Evolutionary conservation across 2,888 invertebrate genomes (phyloP).

Genomic region (Lycia hirtaria): DNA sequence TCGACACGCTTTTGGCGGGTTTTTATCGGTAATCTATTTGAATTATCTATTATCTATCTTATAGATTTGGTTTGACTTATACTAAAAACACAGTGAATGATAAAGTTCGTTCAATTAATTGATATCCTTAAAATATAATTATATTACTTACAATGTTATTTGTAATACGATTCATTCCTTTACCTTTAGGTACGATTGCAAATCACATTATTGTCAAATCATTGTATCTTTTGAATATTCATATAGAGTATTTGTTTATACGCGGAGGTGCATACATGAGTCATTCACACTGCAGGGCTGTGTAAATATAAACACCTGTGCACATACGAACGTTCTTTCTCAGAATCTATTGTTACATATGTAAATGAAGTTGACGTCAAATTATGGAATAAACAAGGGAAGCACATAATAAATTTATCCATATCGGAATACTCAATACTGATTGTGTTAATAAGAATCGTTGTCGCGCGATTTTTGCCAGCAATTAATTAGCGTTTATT

Average conservation of each 20-base stretch:
- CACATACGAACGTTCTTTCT: background rate
- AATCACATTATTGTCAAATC: background rate
- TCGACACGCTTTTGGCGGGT: too few relatives aligned
- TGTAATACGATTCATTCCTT: background rate
- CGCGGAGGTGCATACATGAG: background rate
- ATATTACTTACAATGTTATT: background rate
- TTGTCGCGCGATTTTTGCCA: too few relatives aligned
- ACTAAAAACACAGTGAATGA: too few relatives aligned
- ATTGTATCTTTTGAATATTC: slow-evolving; percentile 3
- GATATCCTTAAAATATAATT: too few relatives aligned
- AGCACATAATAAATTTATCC: too few relatives aligned
- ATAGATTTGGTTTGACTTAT: too few relatives aligned
- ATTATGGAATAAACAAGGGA: background rate
- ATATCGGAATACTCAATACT: too few relatives aligned
- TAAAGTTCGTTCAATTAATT: too few relatives aligned
- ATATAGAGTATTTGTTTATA: background rate
- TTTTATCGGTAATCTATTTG: too few relatives aligned
- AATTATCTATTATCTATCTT: too few relatives aligned
- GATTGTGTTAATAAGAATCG: too few relatives aligned
- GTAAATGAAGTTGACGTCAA: background rate
- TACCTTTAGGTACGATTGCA: background rate
- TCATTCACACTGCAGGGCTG: background rate
- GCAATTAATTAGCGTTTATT: too few relatives aligned
- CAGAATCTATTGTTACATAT: background rate
- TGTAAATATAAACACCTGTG: background rate